Base-by-base conservation (phyloP, 2,113 vertebrate genomes). In the Vimba vimba region DNA sequence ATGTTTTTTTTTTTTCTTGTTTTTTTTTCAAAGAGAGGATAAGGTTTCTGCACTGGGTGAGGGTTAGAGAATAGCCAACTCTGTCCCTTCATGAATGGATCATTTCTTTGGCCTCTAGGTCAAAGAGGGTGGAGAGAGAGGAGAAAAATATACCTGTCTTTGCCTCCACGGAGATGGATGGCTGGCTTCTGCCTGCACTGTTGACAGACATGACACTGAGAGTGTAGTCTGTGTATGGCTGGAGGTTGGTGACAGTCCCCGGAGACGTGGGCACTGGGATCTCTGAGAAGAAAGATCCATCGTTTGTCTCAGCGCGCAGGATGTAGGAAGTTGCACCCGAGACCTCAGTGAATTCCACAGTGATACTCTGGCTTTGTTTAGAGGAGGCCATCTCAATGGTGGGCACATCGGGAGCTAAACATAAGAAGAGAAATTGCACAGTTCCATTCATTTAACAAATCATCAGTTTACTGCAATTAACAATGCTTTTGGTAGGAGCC, bases 321-420 rank as follows among this genome's bases (percentile, higher is more conserved):
- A 97, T 84, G 75, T 99, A 99, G 50, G 92, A 73, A 47, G 92
- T 94, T 30, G 96, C 97, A 9, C 95, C 96, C 0, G 93, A 86
- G 13, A 93, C 92, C 0, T 75, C 33, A 33, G 83, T 90, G 94
- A 97, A 98, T 73, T 95, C 95, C 85, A 95, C 95, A 0, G 96
- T 97, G 91, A 99, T 94, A 36, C 95, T 97, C 77, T 84, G 94
- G 94, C 97, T 98, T 30, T 97, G 90, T 89, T 97, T 97, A 55
- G 97, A 94, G 89, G 95, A 97, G 45, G 95, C 96, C 4, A 93
- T 91, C 21, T 94, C 89, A 75, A 97, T 96, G 80, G 91, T 87
- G 59, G 96, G 96, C 78, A 90, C 82, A 39, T 95, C 93, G 17
- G 96, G 97, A 90, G 95, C 97, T 99, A 43, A 50, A 85, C 11